Base-by-base conservation (phyloP, 1,140 invertebrate species). In the Scylla paramamosain region DNA sequence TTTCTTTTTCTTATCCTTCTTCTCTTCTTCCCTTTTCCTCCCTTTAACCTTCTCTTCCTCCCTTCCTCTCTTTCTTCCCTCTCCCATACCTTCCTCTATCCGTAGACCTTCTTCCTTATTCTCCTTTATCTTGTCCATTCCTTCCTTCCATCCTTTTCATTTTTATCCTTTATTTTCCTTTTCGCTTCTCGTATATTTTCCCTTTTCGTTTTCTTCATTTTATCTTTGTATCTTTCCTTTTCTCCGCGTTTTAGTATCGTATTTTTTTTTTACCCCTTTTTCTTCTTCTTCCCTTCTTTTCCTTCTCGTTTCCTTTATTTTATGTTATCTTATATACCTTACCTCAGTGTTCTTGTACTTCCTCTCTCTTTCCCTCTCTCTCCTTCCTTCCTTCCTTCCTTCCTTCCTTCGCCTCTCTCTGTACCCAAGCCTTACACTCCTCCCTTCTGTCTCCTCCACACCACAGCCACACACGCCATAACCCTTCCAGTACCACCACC, bases 311-410 rank as follows among this genome's bases (percentile, higher is more conserved):
- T 29, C 59, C 48, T 91, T 20, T 29, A n/a, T 39, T 39, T 39
- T 39, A 39, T 6, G 6, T 39, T 39, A 2, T 6, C 39, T 39
- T 39, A 2, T 39, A 39, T 39, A 6, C 39, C 39, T 39, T 39
- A 39, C 1, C 39, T 39, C 6, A 1, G 39, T 39, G 1, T 39
- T 39, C 39, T 2, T 39, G 8, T 16, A 2, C 29, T 77, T 28
- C 87, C 83, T 39, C 83, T 87, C 92, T 87, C 45, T 52, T 28
- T 52, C 45, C 32, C 31, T 52, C 39, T 46, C 31, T 39, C 91
- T 92, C 91, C 67, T 52, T 31, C 52, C 77, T 45, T 77, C 91
- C 45, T 48, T 83, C 67, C 82, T 29, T 92, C 31, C 45, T 59
- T 45, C 32, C 45, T 39, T 82, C 91, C 82, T 39, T 46, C 29